Base-by-base conservation (phyloP, 2,113 vertebrate species). In the Carlito syrichta region DNA sequence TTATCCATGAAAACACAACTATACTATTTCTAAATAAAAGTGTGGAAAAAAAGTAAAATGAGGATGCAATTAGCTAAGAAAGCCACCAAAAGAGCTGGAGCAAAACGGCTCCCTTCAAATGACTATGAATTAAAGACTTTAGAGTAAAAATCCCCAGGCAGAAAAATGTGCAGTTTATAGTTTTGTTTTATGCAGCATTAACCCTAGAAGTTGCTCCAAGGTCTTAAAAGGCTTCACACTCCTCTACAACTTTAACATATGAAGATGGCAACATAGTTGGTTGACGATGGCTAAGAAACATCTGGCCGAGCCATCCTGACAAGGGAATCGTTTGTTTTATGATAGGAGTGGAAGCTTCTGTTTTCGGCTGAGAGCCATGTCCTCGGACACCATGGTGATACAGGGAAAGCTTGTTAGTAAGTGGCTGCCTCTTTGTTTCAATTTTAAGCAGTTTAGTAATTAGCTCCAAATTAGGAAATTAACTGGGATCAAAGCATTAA, bases 361-460 rank as follows among this genome's bases (percentile, higher is more conserved):
- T 96, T 84, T 94, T 95, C 0, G 12, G 96, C 74, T 20, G n/a
- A 68, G 79, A 81, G 92, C 83, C 84, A 13, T 17, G 48, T 95
- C 85, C 81, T 87, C 81, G 74, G 73, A 96, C 43, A 32, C 86
- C 68, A 68, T 40, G 63, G 90, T 30, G 48, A 96, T 85, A 86
- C 84, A 87, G 66, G 78, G 92, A 63, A 89, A 96, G 35, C 82
- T 84, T 87, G 93, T 95, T 87, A 68, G 79, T 77, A 94, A 94
- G 82, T 16, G 4, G 38, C 91, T 88, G 68, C 91, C 78, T 91
- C 91, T 54, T 84, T 81, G 81, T 45, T 73, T 93, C 82, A 95
- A 62, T 97, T 97, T 96, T 90, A 96, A 96, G 96, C 94, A 94
- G 93, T 96, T 94, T 85, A 83, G 79, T 88, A 97, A 97, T 97